Percentiles rank a stretch among this genome's conserved stretches.
phyloP scores from a whole-genome alignment of 2,888 invertebrate genomes.

The Apotomis turbidana region DNA sequence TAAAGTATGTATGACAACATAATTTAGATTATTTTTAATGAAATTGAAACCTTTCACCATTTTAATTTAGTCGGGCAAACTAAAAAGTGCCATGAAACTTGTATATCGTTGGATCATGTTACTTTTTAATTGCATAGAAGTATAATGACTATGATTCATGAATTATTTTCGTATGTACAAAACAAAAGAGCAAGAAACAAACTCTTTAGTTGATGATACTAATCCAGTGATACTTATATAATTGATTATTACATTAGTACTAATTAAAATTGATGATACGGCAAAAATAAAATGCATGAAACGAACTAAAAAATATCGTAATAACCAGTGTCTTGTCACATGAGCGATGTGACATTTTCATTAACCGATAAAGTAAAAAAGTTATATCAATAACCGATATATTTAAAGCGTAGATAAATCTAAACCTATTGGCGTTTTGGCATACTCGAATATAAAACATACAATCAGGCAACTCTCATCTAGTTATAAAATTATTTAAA shows the following conservation, averaged over 20 bases:
- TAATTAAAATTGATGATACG: no score
- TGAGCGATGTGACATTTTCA: no score
- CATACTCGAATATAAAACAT: conserved; percentile 1
- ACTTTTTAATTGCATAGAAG: not conserved
- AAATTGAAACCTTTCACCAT: not conserved
- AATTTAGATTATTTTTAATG: conserved; percentile 1
- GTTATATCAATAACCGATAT: not conserved
- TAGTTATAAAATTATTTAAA: no score
- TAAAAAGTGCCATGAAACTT: not conserved
- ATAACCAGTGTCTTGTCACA: no score
- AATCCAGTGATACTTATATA: no score
- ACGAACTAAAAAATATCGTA: no score
- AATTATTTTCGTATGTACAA: not conserved
- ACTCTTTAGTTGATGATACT: not conserved
- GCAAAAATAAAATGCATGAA: no score
- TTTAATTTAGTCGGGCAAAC: not conserved
- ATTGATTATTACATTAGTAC: no score
- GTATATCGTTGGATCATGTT: not conserved
- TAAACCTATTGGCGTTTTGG: not conserved
- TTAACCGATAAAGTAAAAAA: no score
- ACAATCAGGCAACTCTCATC: not conserved
- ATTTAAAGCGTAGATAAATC: not conserved
- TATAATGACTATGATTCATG: not conserved
- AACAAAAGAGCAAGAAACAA: not conserved
- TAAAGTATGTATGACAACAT: not conserved